Evolutionary conservation across 2,797 vertebrate species (phyloP).

Genomic region (Xiphophorus birchmanni): DNA sequence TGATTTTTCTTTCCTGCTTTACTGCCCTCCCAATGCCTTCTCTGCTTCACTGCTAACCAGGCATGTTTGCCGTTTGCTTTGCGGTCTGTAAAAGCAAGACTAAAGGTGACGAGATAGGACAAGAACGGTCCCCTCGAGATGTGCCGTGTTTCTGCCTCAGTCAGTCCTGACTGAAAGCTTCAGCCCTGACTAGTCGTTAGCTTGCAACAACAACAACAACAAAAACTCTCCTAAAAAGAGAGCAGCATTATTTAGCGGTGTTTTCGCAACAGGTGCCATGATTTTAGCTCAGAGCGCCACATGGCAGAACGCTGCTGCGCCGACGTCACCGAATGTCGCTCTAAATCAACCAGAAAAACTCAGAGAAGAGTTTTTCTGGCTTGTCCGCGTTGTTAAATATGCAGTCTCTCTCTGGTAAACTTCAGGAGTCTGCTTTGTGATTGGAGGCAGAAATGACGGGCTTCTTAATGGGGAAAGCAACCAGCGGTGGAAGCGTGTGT

Average conservation of each 20-base stretch:
- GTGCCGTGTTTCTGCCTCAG: slow-evolving; percentile 61
- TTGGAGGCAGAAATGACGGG: slow-evolving; percentile 65
- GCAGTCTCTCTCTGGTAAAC: slow-evolving; percentile 68
- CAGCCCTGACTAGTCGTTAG: slow-evolving; percentile 52
- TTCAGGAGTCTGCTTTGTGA: slow-evolving; percentile 67
- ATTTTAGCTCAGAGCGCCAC: slow-evolving; percentile 38
- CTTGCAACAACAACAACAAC: slow-evolving; percentile 23
- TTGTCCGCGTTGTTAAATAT: slow-evolving; percentile 57
- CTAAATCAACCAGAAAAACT: slow-evolving; percentile 61
- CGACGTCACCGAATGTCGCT: slow-evolving; percentile 40
- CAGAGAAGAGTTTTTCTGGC: slow-evolving; percentile 56
- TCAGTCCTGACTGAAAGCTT: slow-evolving; percentile 58
- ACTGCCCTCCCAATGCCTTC: not conserved
- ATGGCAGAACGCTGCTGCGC: slow-evolving; percentile 53
- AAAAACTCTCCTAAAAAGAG: slow-evolving; percentile 19
- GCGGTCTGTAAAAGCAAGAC: slow-evolving; percentile 49
- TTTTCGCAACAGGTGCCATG: slow-evolving; percentile 60
- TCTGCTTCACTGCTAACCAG: slow-evolving; percentile 30
- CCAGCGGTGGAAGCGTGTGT: slow-evolving; percentile 62
- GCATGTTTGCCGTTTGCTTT: slow-evolving; percentile 28
- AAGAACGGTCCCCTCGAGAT: slow-evolving; percentile 52
- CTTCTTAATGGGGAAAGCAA: slow-evolving; percentile 70
- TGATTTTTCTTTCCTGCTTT: slow-evolving; percentile 8
- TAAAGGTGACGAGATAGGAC: slow-evolving; percentile 64
- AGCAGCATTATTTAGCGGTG: slow-evolving; percentile 26